Percentiles rank a stretch among this genome's conserved stretches.
phyloP scores from a whole-genome alignment of 2,113 vertebrate species.

The Myocastor coypus region DNA sequence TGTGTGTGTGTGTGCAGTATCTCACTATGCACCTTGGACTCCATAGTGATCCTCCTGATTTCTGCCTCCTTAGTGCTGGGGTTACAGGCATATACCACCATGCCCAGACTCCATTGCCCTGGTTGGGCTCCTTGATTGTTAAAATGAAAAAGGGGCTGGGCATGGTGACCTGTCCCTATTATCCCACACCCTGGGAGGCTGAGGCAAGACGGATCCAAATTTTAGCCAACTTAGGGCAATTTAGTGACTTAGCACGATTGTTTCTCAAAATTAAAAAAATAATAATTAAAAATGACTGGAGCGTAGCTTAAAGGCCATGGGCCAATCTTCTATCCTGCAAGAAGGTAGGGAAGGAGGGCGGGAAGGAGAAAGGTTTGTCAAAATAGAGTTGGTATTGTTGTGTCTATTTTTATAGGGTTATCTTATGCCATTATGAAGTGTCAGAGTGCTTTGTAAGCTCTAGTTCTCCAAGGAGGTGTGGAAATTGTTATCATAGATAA shows the following conservation, averaged over 20 bases:
- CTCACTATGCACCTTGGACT: too few relatives aligned
- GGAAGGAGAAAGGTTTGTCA: not conserved
- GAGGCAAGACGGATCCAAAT: not conserved
- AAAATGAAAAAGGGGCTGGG: not conserved
- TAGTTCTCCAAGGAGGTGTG: constrained; percentile 29
- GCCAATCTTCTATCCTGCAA: not conserved
- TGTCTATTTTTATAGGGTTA: not conserved
- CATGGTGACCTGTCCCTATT: not conserved
- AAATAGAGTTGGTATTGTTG: not conserved
- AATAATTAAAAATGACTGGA: not conserved
- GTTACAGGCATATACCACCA: too few relatives aligned
- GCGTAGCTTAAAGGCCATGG: not conserved
- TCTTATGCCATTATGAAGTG: constrained; percentile 30
- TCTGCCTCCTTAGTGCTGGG: too few relatives aligned
- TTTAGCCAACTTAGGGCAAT: not conserved
- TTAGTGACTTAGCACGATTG: not conserved
- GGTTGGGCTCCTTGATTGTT: constrained; percentile 1
- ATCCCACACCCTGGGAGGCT: not conserved
- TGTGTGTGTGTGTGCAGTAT: too few relatives aligned
- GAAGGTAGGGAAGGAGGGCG: not conserved
- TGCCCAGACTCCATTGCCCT: too few relatives aligned
- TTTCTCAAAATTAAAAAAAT: not conserved
- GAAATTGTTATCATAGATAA: constrained; percentile 10
- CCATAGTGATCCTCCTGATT: too few relatives aligned
- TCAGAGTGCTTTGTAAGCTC: constrained; percentile 30